phyloP scores from a whole-genome alignment of 1,140 invertebrate species.

The Melitaea cinxia region DNA sequence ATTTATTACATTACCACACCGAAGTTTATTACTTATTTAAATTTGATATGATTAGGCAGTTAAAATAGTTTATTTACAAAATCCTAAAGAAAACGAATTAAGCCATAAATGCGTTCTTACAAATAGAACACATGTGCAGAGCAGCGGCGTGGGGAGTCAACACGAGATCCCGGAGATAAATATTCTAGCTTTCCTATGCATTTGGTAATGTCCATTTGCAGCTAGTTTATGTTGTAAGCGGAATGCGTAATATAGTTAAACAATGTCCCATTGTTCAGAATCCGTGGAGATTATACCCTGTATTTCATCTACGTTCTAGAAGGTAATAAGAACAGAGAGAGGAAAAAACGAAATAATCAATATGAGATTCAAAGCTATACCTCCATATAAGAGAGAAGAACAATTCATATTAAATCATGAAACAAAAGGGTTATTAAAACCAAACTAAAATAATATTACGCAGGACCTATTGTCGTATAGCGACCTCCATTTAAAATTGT shows the following conservation, averaged over 20 bases:
- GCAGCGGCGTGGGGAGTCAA: neutral
- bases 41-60: neutral
- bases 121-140: slow-evolving; percentile 21
- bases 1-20: too few relatives aligned
- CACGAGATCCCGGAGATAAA: slow-evolving; percentile 5
- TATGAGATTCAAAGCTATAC: too few relatives aligned
- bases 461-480: too few relatives aligned
- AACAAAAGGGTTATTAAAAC: too few relatives aligned
- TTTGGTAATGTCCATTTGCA: neutral
- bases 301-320: too few relatives aligned
- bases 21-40: neutral
- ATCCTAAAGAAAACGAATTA: neutral
- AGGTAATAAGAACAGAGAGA: too few relatives aligned
- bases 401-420: too few relatives aligned
- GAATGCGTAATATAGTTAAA: neutral
- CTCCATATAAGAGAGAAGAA: too few relatives aligned
- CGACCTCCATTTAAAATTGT: too few relatives aligned
- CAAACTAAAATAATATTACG: too few relatives aligned
- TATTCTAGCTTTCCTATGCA: neutral
- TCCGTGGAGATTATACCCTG: neutral
- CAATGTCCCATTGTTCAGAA: neutral
- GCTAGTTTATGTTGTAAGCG: neutral
- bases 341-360: too few relatives aligned
- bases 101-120: slow-evolving; percentile 6
- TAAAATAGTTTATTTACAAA: slow-evolving; percentile 3